Evolutionary conservation across 2,888 invertebrate genomes (phyloP).

Genomic region (Zelleria hepariella): DNA sequence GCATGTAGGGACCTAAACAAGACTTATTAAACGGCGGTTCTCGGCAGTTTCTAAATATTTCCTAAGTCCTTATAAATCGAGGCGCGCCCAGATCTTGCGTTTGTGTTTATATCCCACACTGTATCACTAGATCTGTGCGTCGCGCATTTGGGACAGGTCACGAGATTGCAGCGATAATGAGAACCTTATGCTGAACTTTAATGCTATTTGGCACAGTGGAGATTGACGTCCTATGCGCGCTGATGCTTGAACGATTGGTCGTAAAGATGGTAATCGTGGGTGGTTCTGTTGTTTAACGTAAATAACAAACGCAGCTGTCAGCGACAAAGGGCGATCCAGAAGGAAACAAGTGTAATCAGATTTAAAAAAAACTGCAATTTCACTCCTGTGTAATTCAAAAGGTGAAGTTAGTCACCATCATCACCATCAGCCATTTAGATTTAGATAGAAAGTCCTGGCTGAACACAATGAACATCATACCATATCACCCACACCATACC

Average conservation of each 20-base stretch:
- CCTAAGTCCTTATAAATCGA: constrained; percentile 23
- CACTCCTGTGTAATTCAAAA: too few relatives aligned
- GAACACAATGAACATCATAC: too few relatives aligned
- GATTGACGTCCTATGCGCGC: not conserved
- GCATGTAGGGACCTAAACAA: not conserved
- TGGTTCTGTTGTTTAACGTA: too few relatives aligned
- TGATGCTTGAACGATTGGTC: not conserved
- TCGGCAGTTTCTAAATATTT: not conserved
- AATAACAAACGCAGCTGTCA: too few relatives aligned
- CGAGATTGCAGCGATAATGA: not conserved
- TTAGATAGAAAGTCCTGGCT: too few relatives aligned
- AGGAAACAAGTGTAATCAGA: too few relatives aligned
- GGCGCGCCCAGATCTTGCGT: constrained; percentile 30
- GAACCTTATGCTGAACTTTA: not conserved
- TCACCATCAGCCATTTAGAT: too few relatives aligned
- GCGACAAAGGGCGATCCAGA: too few relatives aligned
- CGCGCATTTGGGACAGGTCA: not conserved
- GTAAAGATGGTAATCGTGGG: too few relatives aligned
- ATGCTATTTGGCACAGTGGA: not conserved
- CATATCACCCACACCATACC: too few relatives aligned
- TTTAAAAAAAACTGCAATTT: too few relatives aligned
- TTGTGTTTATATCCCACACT: constrained; percentile 14
- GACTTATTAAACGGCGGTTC: not conserved
- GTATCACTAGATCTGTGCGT: constrained; percentile 1
- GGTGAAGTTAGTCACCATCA: too few relatives aligned